Base-by-base conservation (phyloP, 2,797 vertebrate genomes). In the Pangasius mekongensis region DNA sequence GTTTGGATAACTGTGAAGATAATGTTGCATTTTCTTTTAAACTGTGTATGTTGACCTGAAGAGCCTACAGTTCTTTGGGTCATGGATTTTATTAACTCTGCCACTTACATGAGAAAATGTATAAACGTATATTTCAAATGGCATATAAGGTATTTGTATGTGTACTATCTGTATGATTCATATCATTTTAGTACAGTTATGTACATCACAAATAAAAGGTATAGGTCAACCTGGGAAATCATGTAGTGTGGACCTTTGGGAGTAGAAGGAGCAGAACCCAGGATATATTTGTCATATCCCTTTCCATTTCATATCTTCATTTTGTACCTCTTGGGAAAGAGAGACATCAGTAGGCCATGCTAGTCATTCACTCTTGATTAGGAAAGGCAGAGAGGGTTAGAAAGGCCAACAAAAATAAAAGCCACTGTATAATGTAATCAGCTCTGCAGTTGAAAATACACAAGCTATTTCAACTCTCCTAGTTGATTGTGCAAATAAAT, bases 341-440 rank as follows among this genome's bases (percentile, higher is more conserved):
- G 49, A 77, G 82, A 84, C 89, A 88, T 87, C 87, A 86, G 66
- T 60, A 82, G 83, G 67, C 87, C 71, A 69, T 78, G 77, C 66
- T 89, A 74, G 84, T 88, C 87, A 89, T 85, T 89, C 84, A 89
- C 73, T 86, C 88, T 87, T 89, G 88, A 85, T 88, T 87, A 69
- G 60, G 49, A 77, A 87, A 56, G 74, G 83, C 73, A 60, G 89
- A 80, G 86, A 39, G 80, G 60, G 74, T 87, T 88, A 71, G 84
- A 67, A 90, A 81, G 67, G 84, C 86, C 81, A 91, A 87, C 64
- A 85, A 86, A 87, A 90, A 90, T 87, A 81, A 90, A 91, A 71
- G 88, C 88, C 78, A 87, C 82, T 71, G 83, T 87, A 89, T 91
- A 89, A 90, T 89, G 90, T 87, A 91, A 91, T 91, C 91, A 89